A percentile compares a stretch with the other conserved stretches of the same genome.
These are phyloP conservation scores for Scaptomyza graminum DNA, from an alignment of 1,140 invertebrate genomes.

Conservation along the genomic window DNA sequence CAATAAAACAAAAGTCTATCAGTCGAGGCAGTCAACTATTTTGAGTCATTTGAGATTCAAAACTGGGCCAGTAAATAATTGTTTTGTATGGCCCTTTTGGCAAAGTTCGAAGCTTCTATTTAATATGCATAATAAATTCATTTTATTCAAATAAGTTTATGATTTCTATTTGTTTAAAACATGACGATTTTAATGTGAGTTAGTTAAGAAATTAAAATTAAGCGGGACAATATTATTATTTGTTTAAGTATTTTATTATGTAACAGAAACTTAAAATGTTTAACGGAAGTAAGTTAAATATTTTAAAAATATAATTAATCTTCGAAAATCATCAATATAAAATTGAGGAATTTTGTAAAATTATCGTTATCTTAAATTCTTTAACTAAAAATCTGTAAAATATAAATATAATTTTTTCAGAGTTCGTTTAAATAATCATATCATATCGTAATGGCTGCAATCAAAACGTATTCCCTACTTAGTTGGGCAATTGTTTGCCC, in stretches of 20 bases:
- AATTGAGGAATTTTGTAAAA: no score
- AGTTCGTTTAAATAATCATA: conserved; percentile 21
- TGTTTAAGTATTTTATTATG: no score
- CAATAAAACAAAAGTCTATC: conserved; percentile 55
- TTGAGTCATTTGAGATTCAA: conserved; percentile 30
- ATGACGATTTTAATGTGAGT: background rate
- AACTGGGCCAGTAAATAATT: conserved; percentile 29
- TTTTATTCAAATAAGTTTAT: background rate
- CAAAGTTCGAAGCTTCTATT: conserved; percentile 5
- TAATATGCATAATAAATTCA: conserved; percentile 19
- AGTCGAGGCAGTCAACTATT: conserved; percentile 17
- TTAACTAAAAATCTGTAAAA: no score
- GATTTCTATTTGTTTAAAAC: background rate
- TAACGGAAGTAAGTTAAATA: no score
- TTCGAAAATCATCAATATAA: no score
- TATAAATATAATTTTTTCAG: no score
- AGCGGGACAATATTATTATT: no score
- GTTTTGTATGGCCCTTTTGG: conserved; percentile 17
- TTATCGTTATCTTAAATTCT: no score
- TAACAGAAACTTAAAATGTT: no score
- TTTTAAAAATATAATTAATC: no score
- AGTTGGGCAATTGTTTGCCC: conserved; percentile 16
- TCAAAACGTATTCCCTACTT: conserved; percentile 26
- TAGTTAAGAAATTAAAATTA: background rate
- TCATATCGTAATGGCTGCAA: conserved; percentile 34